phyloP scores from a whole-genome alignment of 2,797 vertebrate genomes.

The Squalus acanthias region DNA sequence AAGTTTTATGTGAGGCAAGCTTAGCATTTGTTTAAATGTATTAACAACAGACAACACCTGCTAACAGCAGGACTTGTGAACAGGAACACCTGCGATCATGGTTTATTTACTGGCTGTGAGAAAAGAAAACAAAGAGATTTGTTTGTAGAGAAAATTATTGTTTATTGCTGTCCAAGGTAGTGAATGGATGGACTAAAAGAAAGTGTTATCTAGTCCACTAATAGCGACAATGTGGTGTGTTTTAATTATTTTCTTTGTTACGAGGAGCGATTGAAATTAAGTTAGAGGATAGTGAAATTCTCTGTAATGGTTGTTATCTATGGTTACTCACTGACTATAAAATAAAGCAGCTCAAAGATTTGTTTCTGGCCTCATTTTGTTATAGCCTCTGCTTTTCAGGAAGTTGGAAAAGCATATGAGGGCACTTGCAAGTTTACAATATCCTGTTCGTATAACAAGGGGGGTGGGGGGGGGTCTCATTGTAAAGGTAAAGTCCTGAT shows the following conservation, averaged over 20 bases:
- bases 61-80: not conserved
- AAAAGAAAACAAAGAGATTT: constrained; percentile 7
- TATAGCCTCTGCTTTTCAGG: not conserved
- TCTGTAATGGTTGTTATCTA: not conserved
- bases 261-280: not conserved
- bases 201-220: not conserved
- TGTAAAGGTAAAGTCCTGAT: not conserved
- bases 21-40: not conserved
- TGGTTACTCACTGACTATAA: not conserved
- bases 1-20: not conserved
- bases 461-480: not conserved
- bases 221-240: not conserved
- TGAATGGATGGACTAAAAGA: not conserved
- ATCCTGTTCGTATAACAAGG: not conserved
- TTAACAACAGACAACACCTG: not conserved
- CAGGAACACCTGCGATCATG: not conserved
- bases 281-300: not conserved
- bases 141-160: not conserved
- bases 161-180: not conserved
- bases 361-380: not conserved
- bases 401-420: not conserved
- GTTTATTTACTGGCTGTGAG: not conserved
- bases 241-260: not conserved
- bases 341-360: not conserved
- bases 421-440: not conserved